Evolutionary conservation across 2,113 vertebrate species (phyloP), one percentile per base, ranked within the genome.

Genomic region (Astur gentilis): DNA sequence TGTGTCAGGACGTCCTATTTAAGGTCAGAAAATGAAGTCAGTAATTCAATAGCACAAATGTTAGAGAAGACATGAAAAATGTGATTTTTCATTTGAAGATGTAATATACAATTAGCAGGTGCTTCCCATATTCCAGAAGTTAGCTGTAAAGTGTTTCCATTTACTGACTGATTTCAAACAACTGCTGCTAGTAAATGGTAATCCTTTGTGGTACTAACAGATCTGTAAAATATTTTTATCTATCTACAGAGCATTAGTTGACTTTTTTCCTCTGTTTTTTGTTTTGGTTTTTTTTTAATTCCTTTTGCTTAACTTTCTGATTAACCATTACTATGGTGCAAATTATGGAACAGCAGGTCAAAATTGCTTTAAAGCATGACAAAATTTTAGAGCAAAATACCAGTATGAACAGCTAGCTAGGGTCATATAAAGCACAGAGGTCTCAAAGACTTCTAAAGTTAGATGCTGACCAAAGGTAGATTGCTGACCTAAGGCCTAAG

Each of bases 1-100:
- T 26, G 17, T 82, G 55, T 72, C 75, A 90, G 58, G 70, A 88
- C 1, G 3, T 72, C 42, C 54, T 89, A 79, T 81, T 96, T 95
- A 93, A 91, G 89, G 83, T 88, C 88, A 97, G n/a, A 76, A 52
- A 83, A 72, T 88, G 34, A 84, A 91, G 80, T 79, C 32, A 80
- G 62, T 83, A 84, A 89, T 62, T 70, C 77, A 91, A 91, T 60
- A 50, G 9, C 23, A 38, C 2, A 42, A 72, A 85, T 64, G 16
- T 14, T 81, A 73, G 18, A 62, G 32, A 64, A 36, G n/a, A 76
- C 49, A 89, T 67, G 69, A 80, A 88, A 95, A 97, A 66, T 27
- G 16, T 61, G 71, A 58, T 42, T 89, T 79, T 84, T 62, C 13
- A 3, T 78, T 65, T 90, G 76, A 78, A 88, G 15, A 83, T 61